A percentile compares a stretch with the other conserved stretches of the same genome.
Conservation (phyloP, 2,888 invertebrate genomes). For the Drosophila birchii region DNA sequence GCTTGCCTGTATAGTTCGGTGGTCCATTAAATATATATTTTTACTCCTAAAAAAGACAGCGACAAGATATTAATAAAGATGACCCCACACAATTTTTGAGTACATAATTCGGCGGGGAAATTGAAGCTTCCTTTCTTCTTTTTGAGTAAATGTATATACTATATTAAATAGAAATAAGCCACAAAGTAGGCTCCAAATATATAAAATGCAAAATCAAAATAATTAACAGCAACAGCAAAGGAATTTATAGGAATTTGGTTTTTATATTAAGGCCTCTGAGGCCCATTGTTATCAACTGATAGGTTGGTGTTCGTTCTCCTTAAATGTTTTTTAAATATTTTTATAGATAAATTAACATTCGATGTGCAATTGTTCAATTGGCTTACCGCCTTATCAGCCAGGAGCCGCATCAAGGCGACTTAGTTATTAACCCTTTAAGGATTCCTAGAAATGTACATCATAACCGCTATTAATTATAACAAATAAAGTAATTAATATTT, state of each 20-base stretch:
- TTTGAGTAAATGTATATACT: too few relatives aligned
- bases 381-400: slow-evolving; percentile 21
- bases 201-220: too few relatives aligned
- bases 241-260: neutral
- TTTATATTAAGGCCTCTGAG: neutral
- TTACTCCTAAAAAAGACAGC: too few relatives aligned
- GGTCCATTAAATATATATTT: too few relatives aligned
- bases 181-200: neutral
- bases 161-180: neutral
- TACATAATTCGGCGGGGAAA: too few relatives aligned
- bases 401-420: slow-evolving; percentile 12
- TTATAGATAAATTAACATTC: slow-evolving; percentile 5
- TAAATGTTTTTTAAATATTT: neutral
- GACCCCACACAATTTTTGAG: too few relatives aligned
- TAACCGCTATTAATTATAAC: neutral
- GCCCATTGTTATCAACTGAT: slow-evolving; percentile 11
- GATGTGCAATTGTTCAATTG: slow-evolving; percentile 22
- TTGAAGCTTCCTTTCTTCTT: too few relatives aligned
- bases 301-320: neutral
- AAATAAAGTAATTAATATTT: neutral
- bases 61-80: too few relatives aligned
- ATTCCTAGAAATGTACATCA: neutral
- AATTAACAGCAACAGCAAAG: neutral
- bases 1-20: too few relatives aligned
- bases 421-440: slow-evolving; percentile 4